A percentile compares a stretch with the other conserved stretches of the same genome.
phyloP scores from a whole-genome alignment of 2,113 vertebrate genomes.

The Carassius auratus region DNA sequence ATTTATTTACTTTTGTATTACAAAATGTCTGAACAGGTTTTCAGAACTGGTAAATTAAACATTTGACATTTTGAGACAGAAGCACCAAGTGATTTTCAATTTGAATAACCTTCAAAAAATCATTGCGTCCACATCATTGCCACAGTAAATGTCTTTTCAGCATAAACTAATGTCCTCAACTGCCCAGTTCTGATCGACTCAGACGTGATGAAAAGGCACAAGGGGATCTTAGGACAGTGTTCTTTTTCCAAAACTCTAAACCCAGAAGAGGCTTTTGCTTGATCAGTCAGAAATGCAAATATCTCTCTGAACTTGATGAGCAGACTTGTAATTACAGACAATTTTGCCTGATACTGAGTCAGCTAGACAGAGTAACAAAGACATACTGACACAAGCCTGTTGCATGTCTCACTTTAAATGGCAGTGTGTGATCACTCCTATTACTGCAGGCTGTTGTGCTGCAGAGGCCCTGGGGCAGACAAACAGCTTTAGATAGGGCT shows the following conservation, averaged over 20 bases:
- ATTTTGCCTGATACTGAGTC: constrained; percentile 34
- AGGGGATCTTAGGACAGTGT: constrained; percentile 3
- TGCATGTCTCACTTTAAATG: constrained; percentile 46
- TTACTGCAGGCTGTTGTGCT: constrained; percentile 55
- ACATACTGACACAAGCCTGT: constrained; percentile 44
- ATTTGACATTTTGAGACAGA: constrained; percentile 15
- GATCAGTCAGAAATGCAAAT: constrained; percentile 15
- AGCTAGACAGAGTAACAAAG: constrained; percentile 41
- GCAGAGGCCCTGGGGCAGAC: constrained; percentile 56
- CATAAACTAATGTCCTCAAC: neutral
- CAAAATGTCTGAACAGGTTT: neutral
- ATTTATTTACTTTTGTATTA: neutral
- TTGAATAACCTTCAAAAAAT: constrained; percentile 18
- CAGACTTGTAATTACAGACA: constrained; percentile 43
- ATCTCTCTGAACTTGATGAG: constrained; percentile 30
- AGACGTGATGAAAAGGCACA: neutral
- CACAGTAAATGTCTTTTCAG: constrained; percentile 9
- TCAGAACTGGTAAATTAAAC: neutral
- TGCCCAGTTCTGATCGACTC: constrained; percentile 7
- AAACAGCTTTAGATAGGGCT: constrained; percentile 61
- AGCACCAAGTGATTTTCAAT: constrained; percentile 5
- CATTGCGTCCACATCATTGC: neutral
- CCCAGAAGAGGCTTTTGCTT: neutral
- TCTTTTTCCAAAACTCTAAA: constrained; percentile 2
- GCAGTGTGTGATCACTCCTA: constrained; percentile 50